phyloP scores from a whole-genome alignment of 2,113 vertebrate species.

The Tapirus terrestris region DNA sequence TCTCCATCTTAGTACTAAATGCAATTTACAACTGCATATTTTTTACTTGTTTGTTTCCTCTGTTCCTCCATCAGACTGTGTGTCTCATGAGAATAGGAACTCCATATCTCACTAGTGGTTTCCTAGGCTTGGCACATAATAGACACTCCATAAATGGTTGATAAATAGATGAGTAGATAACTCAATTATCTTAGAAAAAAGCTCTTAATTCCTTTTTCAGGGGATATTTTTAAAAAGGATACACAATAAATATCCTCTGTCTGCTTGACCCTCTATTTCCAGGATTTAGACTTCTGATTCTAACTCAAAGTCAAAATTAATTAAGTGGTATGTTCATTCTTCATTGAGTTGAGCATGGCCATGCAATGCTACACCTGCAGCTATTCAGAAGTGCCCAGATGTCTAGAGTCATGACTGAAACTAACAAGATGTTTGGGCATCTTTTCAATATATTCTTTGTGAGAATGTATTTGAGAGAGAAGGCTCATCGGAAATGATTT shows the following conservation, averaged over 20 bases:
- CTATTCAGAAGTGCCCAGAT: not conserved
- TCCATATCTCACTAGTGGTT: not conserved
- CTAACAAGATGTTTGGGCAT: not conserved
- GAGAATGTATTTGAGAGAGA: not conserved
- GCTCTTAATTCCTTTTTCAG: not conserved
- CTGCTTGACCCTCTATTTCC: not conserved
- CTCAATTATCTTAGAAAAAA: not conserved
- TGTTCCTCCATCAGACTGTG: not conserved
- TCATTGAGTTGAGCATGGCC: not conserved
- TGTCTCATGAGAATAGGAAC: not conserved
- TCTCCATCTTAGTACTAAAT: not conserved
- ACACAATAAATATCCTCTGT: not conserved
- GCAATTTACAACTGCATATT: not conserved
- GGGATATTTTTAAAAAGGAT: not conserved
- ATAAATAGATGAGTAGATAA: not conserved
- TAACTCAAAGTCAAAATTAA: conserved; percentile 19
- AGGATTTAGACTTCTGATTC: not conserved
- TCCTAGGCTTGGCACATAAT: not conserved
- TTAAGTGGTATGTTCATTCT: not conserved
- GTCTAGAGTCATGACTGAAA: not conserved
- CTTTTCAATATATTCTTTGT: not conserved
- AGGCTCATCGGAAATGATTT: conserved; percentile 61
- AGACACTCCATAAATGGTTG: not conserved
- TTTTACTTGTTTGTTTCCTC: not conserved
- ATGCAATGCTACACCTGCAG: not conserved